A percentile compares a stretch with the other conserved stretches of the same genome.
Evolutionary conservation across 2,888 invertebrate species (phyloP).

Genomic region (Emmelina monodactyla): DNA sequence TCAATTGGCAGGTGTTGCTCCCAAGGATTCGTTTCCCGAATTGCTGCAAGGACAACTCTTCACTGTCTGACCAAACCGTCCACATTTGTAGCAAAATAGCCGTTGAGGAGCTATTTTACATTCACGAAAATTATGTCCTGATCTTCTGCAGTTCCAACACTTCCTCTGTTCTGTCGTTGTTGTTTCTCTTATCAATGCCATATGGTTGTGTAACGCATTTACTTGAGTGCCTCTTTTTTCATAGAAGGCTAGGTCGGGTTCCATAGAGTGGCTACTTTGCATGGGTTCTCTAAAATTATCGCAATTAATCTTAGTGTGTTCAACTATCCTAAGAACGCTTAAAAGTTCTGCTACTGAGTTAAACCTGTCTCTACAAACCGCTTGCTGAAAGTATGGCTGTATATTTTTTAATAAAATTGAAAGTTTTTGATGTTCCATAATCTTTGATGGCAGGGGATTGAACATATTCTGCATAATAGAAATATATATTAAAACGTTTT

Average conservation of each 20-base stretch:
- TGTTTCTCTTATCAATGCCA: background rate
- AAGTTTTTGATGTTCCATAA: constrained; percentile 4
- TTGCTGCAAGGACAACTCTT: constrained; percentile 4
- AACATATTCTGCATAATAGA: constrained; percentile 8
- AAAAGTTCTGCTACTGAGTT: background rate
- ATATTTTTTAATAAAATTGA: constrained; percentile 8
- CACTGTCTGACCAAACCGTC: constrained; percentile 2
- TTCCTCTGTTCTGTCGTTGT: background rate
- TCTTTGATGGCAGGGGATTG: constrained; percentile 3
- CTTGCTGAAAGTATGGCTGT: constrained; percentile 10
- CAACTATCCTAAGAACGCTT: constrained; percentile 5
- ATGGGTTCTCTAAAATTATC: constrained; percentile 12
- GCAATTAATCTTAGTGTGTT: constrained; percentile 10
- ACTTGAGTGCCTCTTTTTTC: background rate
- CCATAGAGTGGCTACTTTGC: background rate
- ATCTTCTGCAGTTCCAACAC: constrained; percentile 12
- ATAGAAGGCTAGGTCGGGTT: constrained; percentile 9
- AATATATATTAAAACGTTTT: constrained; percentile 4
- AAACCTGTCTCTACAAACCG: constrained; percentile 7
- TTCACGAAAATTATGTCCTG: constrained; percentile 9
- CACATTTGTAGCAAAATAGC: constrained; percentile 11
- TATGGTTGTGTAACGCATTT: background rate
- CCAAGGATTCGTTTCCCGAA: constrained; percentile 7
- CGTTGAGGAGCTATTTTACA: constrained; percentile 7
- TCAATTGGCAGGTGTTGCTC: constrained; percentile 6